Conservation (phyloP, 2,797 vertebrate species). For the Sebastes kiyomatsui region DNA sequence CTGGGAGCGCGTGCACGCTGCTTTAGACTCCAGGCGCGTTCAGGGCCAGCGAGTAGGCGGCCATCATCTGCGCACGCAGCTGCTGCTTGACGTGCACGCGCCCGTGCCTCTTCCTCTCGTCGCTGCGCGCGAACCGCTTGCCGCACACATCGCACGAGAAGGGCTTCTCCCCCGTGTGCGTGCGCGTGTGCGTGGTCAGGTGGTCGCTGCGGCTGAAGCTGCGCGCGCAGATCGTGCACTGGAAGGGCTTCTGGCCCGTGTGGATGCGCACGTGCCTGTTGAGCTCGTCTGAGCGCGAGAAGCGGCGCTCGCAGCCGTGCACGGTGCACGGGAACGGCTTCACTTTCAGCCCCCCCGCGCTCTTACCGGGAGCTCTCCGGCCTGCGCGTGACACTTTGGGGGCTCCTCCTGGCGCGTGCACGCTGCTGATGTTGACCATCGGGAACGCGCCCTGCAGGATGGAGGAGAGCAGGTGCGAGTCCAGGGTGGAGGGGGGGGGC, state of each 20-base stretch:
- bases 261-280: conserved; percentile 95
- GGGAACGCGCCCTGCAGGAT: conserved; percentile 75
- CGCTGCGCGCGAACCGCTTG: conserved; percentile 91
- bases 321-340: conserved; percentile 87
- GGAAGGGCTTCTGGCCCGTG: conserved; percentile 96
- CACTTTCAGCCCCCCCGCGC: conserved; percentile 60
- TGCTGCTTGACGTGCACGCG: conserved; percentile 97
- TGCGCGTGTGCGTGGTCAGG: conserved; percentile 95
- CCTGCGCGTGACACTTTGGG: conserved; percentile 43
- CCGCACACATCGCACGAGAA: conserved; percentile 95
- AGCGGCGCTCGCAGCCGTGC: conserved; percentile 90
- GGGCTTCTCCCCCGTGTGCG: conserved; percentile 95
- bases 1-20: background rate
- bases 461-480: conserved; percentile 74
- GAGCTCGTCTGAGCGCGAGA: conserved; percentile 93
- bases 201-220: conserved; percentile 98
- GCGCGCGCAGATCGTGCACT: conserved; percentile 92
- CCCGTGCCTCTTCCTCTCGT: conserved; percentile 93
- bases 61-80: conserved; percentile 89
- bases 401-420: conserved; percentile 45
- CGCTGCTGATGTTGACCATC: conserved; percentile 46
- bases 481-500: conserved; percentile 66
- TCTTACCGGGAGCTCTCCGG: conserved; percentile 33
- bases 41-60: conserved; percentile 78
- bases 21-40: conserved; percentile 73